phyloP scores from a whole-genome alignment of 2,888 invertebrate genomes.

The Andrena camellia region DNA sequence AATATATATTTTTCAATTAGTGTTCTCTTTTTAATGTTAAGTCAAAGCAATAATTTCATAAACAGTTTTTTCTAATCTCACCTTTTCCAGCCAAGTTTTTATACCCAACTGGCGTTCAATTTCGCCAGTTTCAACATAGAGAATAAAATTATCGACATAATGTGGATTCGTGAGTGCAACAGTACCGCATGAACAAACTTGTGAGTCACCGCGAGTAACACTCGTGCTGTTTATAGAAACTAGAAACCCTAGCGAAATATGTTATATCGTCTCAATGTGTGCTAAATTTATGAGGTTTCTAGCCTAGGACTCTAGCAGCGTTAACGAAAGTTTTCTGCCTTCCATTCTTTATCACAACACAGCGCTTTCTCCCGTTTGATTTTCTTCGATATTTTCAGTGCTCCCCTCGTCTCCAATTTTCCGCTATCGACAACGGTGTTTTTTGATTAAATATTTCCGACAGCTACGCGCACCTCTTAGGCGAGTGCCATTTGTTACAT shows the following conservation, averaged over 20 bases:
- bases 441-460: slow-evolving; percentile 1
- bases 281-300: background rate
- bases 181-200: too few relatives aligned
- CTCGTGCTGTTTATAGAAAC: background rate
- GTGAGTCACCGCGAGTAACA: too few relatives aligned
- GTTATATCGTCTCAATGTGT: background rate
- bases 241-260: background rate
- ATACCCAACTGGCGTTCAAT: too few relatives aligned
- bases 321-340: slow-evolving; percentile 6
- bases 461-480: background rate
- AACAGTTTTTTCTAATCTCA: too few relatives aligned
- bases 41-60: too few relatives aligned
- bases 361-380: background rate
- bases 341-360: slow-evolving; percentile 3
- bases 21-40: too few relatives aligned
- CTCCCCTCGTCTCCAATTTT: background rate
- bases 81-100: too few relatives aligned
- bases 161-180: too few relatives aligned
- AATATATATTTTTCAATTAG: too few relatives aligned
- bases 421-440: background rate
- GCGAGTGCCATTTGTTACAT: background rate
- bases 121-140: too few relatives aligned
- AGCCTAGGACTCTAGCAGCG: background rate
- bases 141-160: too few relatives aligned
- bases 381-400: slow-evolving; percentile 4